Evolutionary conservation across 2,888 invertebrate genomes (phyloP).

Genomic region (Andricus curvator): DNA sequence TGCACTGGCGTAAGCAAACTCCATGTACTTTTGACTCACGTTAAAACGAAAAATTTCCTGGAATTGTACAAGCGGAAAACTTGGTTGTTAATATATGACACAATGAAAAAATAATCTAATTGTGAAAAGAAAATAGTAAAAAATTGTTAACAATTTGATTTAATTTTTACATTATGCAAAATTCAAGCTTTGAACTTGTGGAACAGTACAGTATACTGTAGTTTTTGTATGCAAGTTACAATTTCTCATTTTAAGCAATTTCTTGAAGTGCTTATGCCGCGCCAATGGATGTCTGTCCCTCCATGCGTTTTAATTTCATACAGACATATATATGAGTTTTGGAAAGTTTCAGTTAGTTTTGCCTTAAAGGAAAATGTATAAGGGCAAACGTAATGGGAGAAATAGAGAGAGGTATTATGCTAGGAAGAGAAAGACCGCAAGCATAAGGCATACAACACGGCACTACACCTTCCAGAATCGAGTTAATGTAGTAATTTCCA

Average conservation of each 20-base stretch:
- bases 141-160: no score
- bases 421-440: constrained; percentile 13
- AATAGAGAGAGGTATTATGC: constrained; percentile 12
- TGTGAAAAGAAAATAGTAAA: no score
- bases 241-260: no score
- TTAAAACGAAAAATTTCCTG: neutral
- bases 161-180: no score
- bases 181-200: no score
- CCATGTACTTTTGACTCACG: constrained; percentile 47
- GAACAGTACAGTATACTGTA: no score
- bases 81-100: no score
- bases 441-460: constrained; percentile 3
- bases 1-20: constrained; percentile 40
- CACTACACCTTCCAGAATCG: constrained; percentile 29
- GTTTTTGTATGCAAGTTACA: no score
- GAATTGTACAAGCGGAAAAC: constrained; percentile 11
- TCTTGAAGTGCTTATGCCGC: no score
- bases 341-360: neutral
- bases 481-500: constrained; percentile 65
- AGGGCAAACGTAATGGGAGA: neutral
- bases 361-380: neutral
- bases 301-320: neutral
- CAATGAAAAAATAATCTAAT: no score
- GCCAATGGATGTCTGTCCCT: neutral
- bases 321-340: no score